Evolutionary conservation across 2,888 invertebrate genomes (phyloP).

Genomic region (Habrosyne pyritoides): DNA sequence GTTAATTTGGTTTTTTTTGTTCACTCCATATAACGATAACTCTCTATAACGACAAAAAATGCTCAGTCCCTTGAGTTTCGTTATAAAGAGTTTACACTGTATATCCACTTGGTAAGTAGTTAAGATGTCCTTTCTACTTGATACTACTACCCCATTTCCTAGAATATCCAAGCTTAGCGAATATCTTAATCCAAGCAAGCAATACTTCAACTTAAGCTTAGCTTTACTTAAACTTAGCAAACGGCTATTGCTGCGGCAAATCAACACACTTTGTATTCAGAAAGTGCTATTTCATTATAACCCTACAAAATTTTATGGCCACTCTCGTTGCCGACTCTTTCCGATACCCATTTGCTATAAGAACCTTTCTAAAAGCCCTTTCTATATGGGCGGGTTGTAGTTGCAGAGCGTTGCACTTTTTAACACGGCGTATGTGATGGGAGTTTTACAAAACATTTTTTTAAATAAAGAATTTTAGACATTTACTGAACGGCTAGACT

Average conservation of each 20-base stretch:
- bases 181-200: not conserved
- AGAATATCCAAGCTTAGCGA: not conserved
- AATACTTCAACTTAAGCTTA: not conserved
- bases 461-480: no score
- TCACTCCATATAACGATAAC: no score
- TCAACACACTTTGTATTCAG: constrained; percentile 32
- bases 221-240: constrained; percentile 6
- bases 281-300: constrained; percentile 34
- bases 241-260: constrained; percentile 14
- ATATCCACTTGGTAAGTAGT: not conserved
- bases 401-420: constrained; percentile 51
- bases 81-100: no score
- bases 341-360: constrained; percentile 40
- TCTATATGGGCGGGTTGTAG: constrained; percentile 37
- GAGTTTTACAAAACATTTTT: constrained; percentile 12
- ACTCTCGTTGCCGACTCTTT: constrained; percentile 33
- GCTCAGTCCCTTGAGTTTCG: no score
- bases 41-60: no score
- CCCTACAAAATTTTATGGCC: constrained; percentile 39
- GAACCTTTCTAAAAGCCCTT: constrained; percentile 38
- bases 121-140: not conserved
- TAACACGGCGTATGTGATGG: constrained; percentile 22
- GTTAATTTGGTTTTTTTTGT: no score
- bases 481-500: no score
- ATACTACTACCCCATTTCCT: no score